Percentiles rank a stretch among this genome's conserved stretches.
Evolutionary conservation across 1,140 invertebrate genomes (phyloP).

Genomic region (Helicoverpa zea): DNA sequence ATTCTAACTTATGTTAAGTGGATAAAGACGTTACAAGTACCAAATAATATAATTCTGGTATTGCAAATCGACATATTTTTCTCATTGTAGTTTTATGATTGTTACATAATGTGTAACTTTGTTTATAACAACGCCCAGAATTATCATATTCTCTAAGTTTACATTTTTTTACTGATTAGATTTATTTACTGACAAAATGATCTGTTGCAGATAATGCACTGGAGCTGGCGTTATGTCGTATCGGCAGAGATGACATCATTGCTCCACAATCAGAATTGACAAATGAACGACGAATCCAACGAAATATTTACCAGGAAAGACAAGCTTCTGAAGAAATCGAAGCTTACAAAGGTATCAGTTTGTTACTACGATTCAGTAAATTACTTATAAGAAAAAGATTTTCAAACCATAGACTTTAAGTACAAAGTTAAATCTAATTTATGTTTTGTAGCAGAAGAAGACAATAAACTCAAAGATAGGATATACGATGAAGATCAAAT

Average conservation of each 20-base stretch:
- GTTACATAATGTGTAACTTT: too few species aligned
- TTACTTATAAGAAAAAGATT: not conserved
- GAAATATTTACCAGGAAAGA: constrained; percentile 88
- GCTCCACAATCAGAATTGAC: constrained; percentile 96
- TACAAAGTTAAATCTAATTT: constrained; percentile 3
- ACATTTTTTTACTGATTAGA: not conserved
- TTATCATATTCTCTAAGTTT: too few species aligned
- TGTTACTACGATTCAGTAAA: not conserved
- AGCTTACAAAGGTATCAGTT: constrained; percentile 81
- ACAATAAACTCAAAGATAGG: constrained; percentile 83
- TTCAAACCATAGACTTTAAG: not conserved
- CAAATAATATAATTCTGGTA: too few species aligned
- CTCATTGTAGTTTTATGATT: too few species aligned
- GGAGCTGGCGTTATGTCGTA: constrained; percentile 95
- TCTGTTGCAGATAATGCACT: constrained; percentile 91
- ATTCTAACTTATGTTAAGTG: too few species aligned
- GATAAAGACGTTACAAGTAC: too few species aligned
- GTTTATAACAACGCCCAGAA: too few species aligned
- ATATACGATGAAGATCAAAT: constrained; percentile 79
- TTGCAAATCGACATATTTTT: too few species aligned
- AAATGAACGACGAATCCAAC: constrained; percentile 92
- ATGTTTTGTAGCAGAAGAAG: constrained; percentile 77
- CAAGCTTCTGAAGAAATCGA: constrained; percentile 86
- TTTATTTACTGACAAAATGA: not conserved
- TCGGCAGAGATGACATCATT: constrained; percentile 97